Base-by-base conservation (phyloP, 2,797 vertebrate genomes). In the Sandelia bainsii region DNA sequence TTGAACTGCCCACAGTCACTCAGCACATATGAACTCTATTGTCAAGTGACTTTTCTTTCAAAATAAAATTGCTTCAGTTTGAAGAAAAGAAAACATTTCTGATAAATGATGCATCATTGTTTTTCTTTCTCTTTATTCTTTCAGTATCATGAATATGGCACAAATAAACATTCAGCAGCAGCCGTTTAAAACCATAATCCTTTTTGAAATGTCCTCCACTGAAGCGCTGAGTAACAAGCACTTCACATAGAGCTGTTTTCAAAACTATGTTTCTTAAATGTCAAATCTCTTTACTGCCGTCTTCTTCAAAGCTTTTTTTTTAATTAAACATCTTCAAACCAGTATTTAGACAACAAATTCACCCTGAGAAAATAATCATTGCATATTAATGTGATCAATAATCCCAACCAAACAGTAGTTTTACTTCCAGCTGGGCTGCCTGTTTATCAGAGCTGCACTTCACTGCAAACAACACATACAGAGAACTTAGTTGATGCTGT, bases 351-450 rank as follows among this genome's bases (percentile, higher is more conserved):
- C 83, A 90, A 91, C 85, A 91, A 88, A 91, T 84, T 87, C 78
- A 80, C 69, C 73, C 72, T 46, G 70, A 87, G 77, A 86, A 92
- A 89, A 88, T 85, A 82, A 91, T 89, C 79, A 85, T 69, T 76
- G 80, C 81, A 88, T 85, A 87, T 90, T 93, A 89, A 92, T 90
- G 80, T 81, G 86, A 93, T 93, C 88, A 91, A 92, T 89, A 93
- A 87, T 84, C 80, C 53, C 57, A 61, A 83, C 19, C 45, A 83
- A 86, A 89, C 59, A 70, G 82, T 75, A 63, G 67, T 77, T 88
- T 82, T 62, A 77, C 72, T 83, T 88, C 83, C 75, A 78, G 80
- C 72, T 45, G 51, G 40, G 80, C 78, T 66, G 83, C 45, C 39
- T 82, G 84, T 71, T 82, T 61, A 25, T 80, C 59, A 46, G 68